These are phyloP conservation scores for Eurosta solidaginis DNA, from an alignment of 1,140 invertebrate genomes.

Conservation along the genomic window DNA sequence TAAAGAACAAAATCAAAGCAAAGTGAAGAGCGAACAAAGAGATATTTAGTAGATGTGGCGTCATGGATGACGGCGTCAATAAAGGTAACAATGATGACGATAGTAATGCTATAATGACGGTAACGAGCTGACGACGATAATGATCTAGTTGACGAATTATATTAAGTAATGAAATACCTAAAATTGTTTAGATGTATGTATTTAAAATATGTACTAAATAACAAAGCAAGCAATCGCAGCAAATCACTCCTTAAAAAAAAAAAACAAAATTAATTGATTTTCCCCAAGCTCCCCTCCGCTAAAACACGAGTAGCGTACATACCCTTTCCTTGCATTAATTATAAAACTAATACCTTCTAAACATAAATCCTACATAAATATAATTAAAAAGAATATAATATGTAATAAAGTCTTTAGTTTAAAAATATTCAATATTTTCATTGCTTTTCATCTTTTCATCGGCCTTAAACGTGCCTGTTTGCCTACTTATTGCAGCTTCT, in stretches of 20 bases:
- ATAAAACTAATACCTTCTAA: constrained; percentile 5
- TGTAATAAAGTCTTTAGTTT: constrained; percentile 58
- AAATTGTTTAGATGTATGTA: constrained; percentile 5
- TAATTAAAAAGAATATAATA: constrained; percentile 39
- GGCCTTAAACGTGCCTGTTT: neutral
- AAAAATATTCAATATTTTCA: constrained; percentile 33
- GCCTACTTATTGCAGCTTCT: neutral
- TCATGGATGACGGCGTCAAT: neutral
- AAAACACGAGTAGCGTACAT: constrained; percentile 19
- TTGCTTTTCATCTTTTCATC: neutral
- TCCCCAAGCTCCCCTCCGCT: neutral
- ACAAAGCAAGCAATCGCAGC: constrained; percentile 22
- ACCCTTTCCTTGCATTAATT: constrained; percentile 22
- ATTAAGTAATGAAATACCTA: constrained; percentile 18
- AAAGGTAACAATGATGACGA: neutral
- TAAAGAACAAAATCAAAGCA: neutral
- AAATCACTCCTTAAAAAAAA: neutral
- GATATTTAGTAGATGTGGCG: neutral
- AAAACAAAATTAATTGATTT: neutral
- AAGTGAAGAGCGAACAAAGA: neutral
- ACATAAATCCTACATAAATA: constrained; percentile 9
- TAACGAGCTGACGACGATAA: neutral
- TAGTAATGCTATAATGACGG: neutral
- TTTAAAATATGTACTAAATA: constrained; percentile 22
- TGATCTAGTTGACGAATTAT: constrained; percentile 26